Evolutionary conservation across 2,113 vertebrate genomes (phyloP), one percentile per base, ranked within the genome.

Genomic region (Pleuronectes platessa): DNA sequence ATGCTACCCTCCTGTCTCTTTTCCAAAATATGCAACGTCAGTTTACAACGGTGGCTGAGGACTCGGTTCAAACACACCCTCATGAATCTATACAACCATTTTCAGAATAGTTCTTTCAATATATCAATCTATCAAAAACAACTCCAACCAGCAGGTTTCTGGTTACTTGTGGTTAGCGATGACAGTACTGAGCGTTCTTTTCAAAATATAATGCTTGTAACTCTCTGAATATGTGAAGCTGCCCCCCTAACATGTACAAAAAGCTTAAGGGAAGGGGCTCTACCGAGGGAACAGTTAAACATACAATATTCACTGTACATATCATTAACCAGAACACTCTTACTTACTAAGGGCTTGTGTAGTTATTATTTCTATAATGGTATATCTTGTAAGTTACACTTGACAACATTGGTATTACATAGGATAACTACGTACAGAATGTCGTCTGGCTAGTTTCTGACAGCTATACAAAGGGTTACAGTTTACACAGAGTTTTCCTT

Each of bases 371-470:
- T 80, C 85, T 90, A 81, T 63, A 67, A 82, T 66, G 15, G 73
- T 84, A 86, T 82, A 84, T 79, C 74, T 88, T 84, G 80, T 86
- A 89, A 71, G 79, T 83, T 88, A 82, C 88, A 93, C 88, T 90
- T 66, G 75, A 92, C 92, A 88, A 88, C 86, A 92, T 79, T 86
- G 85, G 89, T 83, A 84, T 88, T 81, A 90, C 79, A 82, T 79
- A 60, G 70, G 45, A 69, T 76, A 74, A 82, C 85, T 91, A 88
- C 27, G 21, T 74, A 84, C 65, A 61, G 68, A 61, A 69, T 70
- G 81, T 88, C 40, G 27, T 66, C 71, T 76, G 79, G 79, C 81
- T 91, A 87, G 58, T 81, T 82, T 88, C 74, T 35, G 79, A 90
- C 62, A 75, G 81, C 76, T 91, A 85, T 72, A 83, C 68, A 84